Evolutionary conservation across 2,888 invertebrate species (phyloP), one percentile per base, ranked within the genome.

Genomic region (Linnaemya vulpina): DNA sequence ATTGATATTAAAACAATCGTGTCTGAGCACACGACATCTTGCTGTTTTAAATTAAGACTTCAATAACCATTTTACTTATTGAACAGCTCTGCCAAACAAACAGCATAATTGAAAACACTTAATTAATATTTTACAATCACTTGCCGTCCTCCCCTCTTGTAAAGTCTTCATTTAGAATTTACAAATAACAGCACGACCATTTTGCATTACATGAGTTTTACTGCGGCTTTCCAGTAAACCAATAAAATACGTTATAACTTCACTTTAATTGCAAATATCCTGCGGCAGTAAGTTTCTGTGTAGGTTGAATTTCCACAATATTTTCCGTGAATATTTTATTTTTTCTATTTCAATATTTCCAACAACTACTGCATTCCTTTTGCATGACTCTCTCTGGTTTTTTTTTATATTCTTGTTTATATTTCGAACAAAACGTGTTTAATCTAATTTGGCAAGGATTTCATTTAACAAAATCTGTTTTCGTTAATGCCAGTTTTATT

Each of bases 371-470:
- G 58, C 49, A 63, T 75, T 81, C 11, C 20, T 63, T 78, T 73
- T 40, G 15, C 46, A 22, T 38, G 20, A 1, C 13, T n/a, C 46
- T 46, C 0, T 71, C 13, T 13, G 3, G 20, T 22, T 53, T 53
- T 53, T 53, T 20, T 22, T 20, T 5, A 11, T 55, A 55, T 55
- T 55, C 15, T 7, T 55, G 53, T 22, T 53, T 63, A 25, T 55
- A 13, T 58, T 73, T 7, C 3, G 20, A 38, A 25, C 35, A 71
- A 71, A 82, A 82, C 76, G 82, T 76, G 82, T 82, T 70, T 76
- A 76, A 82, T 70, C 76, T 82, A 82, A 76, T 76, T 58, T 76
- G 58, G 22, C 49, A 58, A 53, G 63, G 82, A 82, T 82, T 82
- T 76, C 38, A 71, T 82, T 82, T 49, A 76, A 71, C 55, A 75